phyloP scores from a whole-genome alignment of 2,113 vertebrate genomes.

The Bucco capensis region DNA sequence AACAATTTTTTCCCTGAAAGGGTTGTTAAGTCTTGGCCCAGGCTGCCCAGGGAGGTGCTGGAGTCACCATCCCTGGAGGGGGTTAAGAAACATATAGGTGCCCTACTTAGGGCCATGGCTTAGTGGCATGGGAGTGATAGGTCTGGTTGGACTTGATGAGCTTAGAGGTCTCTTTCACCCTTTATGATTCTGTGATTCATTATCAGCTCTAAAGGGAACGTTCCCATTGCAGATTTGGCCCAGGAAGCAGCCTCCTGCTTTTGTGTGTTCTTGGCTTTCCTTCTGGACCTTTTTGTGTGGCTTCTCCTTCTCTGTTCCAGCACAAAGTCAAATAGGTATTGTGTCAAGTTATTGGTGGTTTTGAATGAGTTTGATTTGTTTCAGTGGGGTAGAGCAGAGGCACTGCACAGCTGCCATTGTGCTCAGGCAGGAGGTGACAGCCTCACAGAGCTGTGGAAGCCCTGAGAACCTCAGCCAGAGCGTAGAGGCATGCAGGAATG shows the following conservation, averaged over 20 bases:
- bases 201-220: background rate
- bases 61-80: too few relatives aligned
- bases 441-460: constrained; percentile 43
- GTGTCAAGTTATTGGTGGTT: background rate
- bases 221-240: background rate
- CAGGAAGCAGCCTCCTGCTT: background rate
- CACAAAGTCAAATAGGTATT: background rate
- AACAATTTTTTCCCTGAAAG: too few relatives aligned
- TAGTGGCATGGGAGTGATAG: too few relatives aligned
- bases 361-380: background rate
- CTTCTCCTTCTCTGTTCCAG: background rate
- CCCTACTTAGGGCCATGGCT: too few relatives aligned
- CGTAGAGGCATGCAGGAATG: constrained; percentile 56
- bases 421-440: background rate
- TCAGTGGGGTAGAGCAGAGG: background rate
- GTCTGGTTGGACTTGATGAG: too few relatives aligned
- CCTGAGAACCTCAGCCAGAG: constrained; percentile 52
- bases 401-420: background rate
- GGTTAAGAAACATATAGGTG: too few relatives aligned
- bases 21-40: too few relatives aligned
- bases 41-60: too few relatives aligned
- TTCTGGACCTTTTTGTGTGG: background rate
- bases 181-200: too few relatives aligned
- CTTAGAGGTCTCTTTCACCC: too few relatives aligned
- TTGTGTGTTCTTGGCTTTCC: background rate